phyloP scores from a whole-genome alignment of 92 coral and sea anemone species.

The Ricordea florida region DNA sequence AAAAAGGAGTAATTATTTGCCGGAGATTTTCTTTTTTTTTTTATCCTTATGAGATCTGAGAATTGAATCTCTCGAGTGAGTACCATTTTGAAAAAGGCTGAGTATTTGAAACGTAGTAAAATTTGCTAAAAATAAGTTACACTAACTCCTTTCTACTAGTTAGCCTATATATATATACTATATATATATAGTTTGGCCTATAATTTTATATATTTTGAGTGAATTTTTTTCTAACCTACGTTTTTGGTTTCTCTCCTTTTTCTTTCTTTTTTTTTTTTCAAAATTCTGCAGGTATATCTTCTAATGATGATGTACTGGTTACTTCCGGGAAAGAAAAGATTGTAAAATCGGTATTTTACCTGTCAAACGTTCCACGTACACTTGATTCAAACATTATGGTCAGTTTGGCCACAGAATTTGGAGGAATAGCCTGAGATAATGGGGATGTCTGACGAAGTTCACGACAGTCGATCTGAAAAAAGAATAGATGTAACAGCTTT shows the following conservation, averaged over 20 bases:
- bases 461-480: slow-evolving; percentile 89
- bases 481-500: not conserved
- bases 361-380: slow-evolving; percentile 91
- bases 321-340: not conserved
- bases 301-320: not conserved
- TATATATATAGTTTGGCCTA: not conserved
- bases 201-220: not conserved
- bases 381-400: slow-evolving; percentile 96
- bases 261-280: too few species aligned
- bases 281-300: too few species aligned
- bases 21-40: too few species aligned
- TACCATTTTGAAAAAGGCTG: too few species aligned
- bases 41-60: too few species aligned
- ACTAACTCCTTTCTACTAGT: too few species aligned
- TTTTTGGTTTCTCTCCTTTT: too few species aligned
- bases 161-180: not conserved
- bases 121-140: too few species aligned
- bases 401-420: slow-evolving; percentile 84
- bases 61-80: too few species aligned
- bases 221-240: too few species aligned
- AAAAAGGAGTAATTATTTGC: too few species aligned
- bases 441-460: slow-evolving; percentile 98
- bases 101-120: too few species aligned
- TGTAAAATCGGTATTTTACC: slow-evolving; percentile 43
- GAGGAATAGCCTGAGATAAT: slow-evolving; percentile 95